Evolutionary conservation across 2,797 vertebrate genomes (phyloP), one percentile per base, ranked within the genome.

Genomic region (Hemibagrus guttatus): DNA sequence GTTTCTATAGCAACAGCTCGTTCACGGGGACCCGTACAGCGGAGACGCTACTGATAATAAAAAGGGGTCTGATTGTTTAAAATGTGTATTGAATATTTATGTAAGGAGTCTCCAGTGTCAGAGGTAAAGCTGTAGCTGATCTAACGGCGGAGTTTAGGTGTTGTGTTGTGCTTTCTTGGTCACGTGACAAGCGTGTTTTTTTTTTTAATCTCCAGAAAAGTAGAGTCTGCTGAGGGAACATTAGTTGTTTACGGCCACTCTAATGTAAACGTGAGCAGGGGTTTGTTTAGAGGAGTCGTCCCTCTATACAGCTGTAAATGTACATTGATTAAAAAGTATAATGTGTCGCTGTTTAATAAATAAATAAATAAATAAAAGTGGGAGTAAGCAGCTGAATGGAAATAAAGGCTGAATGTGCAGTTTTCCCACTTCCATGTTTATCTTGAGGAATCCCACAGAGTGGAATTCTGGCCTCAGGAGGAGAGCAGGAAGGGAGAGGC

Each of bases 401-500:
- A 84, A 84, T 61, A 59, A 80, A 59, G 28, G 49, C 72, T 78
- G 71, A 66, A 49, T 59, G 23, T 79, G 26, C 74, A 69, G 59
- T 28, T 74, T 39, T 75, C 13, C 46, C 28, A 42, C 71, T 39
- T 69, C 61, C 39, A 64, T 49, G 54, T 58, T 79, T 79, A 17
- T 79, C 28, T 39, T 68, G 49, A 28, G 66, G 68, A 84, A 39
- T 52, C 76, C 56, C 17, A 0, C 68, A 66, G 66, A 63, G 71
- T 69, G 42, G 66, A 85, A 78, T 85, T 76, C 49, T 72, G 74
- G 80, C 28, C 23, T 63, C 4, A 63, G 76, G 79, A 76, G 42
- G 49, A 81, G 68, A 42, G 82, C 68, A 64, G 83, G 81, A 82
- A 85, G 28, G 52, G 39, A 49, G 42, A 54, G 85, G 39, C 66